Percentiles rank a stretch among this genome's conserved stretches.
phyloP scores from a whole-genome alignment of 1,140 invertebrate species.

The Penaeus vannamei region DNA sequence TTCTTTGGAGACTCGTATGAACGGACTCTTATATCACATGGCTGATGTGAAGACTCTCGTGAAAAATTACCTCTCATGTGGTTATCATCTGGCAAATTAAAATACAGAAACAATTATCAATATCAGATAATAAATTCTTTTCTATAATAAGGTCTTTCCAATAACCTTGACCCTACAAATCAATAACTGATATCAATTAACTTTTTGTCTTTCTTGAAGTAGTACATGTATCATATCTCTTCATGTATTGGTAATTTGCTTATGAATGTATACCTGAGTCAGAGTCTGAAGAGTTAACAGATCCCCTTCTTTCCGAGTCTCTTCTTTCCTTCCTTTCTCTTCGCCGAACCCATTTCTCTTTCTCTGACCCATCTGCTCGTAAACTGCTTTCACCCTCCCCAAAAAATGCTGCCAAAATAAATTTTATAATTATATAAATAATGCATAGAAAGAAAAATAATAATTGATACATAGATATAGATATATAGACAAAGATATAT shows the following conservation, averaged over 20 bases:
- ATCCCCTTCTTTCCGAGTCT: constrained; percentile 66
- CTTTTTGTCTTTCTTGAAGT: no score
- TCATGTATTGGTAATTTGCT: no score
- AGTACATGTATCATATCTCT: no score
- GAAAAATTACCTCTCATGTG: constrained; percentile 19
- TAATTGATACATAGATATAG: no score
- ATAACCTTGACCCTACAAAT: no score
- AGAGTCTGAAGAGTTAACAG: constrained; percentile 56
- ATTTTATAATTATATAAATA: neutral
- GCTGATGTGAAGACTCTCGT: constrained; percentile 51
- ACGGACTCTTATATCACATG: constrained; percentile 27
- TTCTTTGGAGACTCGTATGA: constrained; percentile 55
- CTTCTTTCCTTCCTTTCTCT: constrained; percentile 66
- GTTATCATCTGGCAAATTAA: neutral
- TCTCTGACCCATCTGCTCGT: constrained; percentile 51
- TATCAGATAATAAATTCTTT: no score
- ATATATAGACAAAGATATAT: no score
- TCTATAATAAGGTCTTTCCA: no score
- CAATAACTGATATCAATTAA: no score
- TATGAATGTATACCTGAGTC: constrained; percentile 57
- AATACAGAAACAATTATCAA: neutral
- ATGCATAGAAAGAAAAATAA: no score
- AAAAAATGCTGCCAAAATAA: constrained; percentile 16
- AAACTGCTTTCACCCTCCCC: constrained; percentile 28
- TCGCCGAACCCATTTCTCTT: constrained; percentile 59